A percentile compares a stretch with the other conserved stretches of the same genome.
phyloP scores from a whole-genome alignment of 1,140 invertebrate species.

The Bombus waltoni region DNA sequence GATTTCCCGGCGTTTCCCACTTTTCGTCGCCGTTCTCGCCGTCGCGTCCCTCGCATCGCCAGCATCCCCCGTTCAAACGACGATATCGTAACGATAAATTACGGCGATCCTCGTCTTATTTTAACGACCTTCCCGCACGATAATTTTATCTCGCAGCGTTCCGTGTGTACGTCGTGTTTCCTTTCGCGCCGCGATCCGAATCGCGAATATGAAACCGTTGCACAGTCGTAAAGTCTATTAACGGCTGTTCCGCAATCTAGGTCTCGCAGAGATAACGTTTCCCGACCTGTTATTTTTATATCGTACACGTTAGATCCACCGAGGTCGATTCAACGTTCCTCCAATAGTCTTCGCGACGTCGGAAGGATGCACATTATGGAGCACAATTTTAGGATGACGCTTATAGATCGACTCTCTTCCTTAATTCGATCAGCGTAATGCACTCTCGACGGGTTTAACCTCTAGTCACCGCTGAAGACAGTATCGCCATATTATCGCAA shows the following conservation, averaged over 20 bases:
- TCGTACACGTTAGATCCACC: background rate
- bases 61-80: background rate
- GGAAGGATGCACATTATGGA: background rate
- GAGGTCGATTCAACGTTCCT: too few species aligned
- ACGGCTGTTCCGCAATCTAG: background rate
- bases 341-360: background rate
- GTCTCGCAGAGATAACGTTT: background rate
- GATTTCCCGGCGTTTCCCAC: background rate
- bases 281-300: background rate
- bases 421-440: constrained; percentile 30
- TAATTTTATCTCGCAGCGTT: background rate
- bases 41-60: too few species aligned
- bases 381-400: background rate
- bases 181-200: background rate
- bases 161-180: background rate
- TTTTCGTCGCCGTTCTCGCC: background rate
- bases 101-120: constrained; percentile 10
- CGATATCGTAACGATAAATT: constrained; percentile 38
- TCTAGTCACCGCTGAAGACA: constrained; percentile 17
- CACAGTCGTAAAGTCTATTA: background rate
- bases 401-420: background rate
- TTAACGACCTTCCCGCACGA: background rate
- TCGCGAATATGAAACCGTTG: background rate
- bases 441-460: constrained; percentile 18
- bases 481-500: constrained; percentile 5